Evolutionary conservation across 2,888 invertebrate genomes (phyloP).

Genomic region (Agonopterix arenella): DNA sequence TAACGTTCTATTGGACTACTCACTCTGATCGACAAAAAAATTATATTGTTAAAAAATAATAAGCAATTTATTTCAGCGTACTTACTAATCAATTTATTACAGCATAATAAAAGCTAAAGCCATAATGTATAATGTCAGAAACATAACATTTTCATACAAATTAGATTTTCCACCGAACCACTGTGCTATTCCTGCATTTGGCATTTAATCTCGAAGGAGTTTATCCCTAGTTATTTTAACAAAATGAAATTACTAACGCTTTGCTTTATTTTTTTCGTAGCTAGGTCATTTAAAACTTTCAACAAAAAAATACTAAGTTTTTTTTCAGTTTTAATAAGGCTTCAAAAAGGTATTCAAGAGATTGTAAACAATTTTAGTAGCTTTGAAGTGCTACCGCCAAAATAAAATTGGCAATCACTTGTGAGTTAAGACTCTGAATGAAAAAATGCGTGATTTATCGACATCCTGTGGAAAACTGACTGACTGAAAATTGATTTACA

Average conservation of each 20-base stretch:
- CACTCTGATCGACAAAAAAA: conserved; percentile 34
- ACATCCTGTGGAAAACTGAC: conserved; percentile 19
- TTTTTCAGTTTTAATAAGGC: too few relatives aligned
- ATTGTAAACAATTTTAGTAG: too few relatives aligned
- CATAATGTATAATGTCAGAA: neutral
- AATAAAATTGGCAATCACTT: conserved; percentile 11
- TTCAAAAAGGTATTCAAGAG: too few relatives aligned
- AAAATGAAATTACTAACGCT: too few relatives aligned
- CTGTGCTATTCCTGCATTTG: conserved; percentile 1
- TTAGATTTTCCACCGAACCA: conserved; percentile 5
- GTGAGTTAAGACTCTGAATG: conserved; percentile 13
- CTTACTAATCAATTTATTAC: too few relatives aligned
- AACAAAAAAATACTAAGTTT: too few relatives aligned
- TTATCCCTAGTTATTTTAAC: too few relatives aligned
- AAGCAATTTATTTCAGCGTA: too few relatives aligned
- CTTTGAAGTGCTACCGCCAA: too few relatives aligned
- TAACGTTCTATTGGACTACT: conserved; percentile 62
- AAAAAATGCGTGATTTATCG: conserved; percentile 21
- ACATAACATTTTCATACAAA: conserved; percentile 5
- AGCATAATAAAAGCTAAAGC: too few relatives aligned
- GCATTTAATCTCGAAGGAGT: conserved; percentile 1
- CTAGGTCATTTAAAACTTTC: too few relatives aligned
- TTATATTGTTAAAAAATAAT: neutral
- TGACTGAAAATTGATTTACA: conserved; percentile 40
- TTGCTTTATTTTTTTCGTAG: too few relatives aligned